phyloP scores from a whole-genome alignment of 2,113 vertebrate genomes.

The Galbula dea region DNA sequence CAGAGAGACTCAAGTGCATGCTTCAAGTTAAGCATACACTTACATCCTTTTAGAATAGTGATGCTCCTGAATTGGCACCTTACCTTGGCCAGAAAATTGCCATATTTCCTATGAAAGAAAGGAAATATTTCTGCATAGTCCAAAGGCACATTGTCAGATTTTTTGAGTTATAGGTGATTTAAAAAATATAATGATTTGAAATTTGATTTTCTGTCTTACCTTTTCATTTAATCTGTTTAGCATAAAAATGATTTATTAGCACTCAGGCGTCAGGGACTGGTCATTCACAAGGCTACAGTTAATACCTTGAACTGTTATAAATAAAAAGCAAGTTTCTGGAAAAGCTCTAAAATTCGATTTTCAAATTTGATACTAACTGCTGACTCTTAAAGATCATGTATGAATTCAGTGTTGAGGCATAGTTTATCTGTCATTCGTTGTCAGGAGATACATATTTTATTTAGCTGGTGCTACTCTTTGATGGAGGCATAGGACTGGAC shows the following conservation, averaged over 20 bases:
- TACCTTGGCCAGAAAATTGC: neutral
- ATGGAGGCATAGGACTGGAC: neutral
- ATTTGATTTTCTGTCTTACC: conserved; percentile 14
- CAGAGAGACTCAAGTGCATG: conserved; percentile 49
- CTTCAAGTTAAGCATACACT: conserved; percentile 53
- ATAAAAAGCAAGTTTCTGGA: neutral
- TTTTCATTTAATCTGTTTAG: neutral
- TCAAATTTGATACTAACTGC: neutral
- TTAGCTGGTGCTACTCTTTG: neutral
- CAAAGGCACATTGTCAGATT: neutral
- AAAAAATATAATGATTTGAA: conserved; percentile 4
- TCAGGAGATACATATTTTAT: neutral
- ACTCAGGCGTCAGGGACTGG: neutral
- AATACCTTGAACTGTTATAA: neutral
- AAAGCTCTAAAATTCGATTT: neutral
- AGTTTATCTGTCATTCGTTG: neutral
- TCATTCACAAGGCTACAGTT: neutral
- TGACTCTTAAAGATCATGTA: neutral
- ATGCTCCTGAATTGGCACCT: conserved; percentile 33
- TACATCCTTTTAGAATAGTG: conserved; percentile 5
- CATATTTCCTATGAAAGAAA: neutral
- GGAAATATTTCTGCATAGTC: neutral
- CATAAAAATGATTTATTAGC: conserved; percentile 10
- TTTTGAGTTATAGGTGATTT: neutral
- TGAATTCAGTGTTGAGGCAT: neutral